Evolutionary conservation across 1,140 invertebrate genomes (phyloP), one percentile per base, ranked within the genome.

Genomic region (Akabosia matsudoensis): DNA sequence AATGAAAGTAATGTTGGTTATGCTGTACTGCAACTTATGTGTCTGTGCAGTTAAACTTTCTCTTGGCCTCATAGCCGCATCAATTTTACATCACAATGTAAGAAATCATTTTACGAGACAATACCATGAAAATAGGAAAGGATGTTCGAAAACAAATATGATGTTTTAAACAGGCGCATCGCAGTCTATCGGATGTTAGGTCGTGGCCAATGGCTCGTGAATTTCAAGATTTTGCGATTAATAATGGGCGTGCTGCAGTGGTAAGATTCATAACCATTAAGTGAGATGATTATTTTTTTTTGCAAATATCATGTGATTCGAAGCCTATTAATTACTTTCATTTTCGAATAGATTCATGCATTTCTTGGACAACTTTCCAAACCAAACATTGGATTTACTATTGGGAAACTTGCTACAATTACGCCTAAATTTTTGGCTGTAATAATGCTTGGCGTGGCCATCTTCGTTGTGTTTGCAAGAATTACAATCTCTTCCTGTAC

Each of bases 151-250:
- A n/a, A n/a, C n/a, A n/a, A n/a, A n/a, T n/a, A n/a, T n/a, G n/a
- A n/a, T n/a, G n/a, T n/a, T n/a, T n/a, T 13, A 22, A 16, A 30
- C 22, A 81, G 80, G 78, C 80, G 13, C 80, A 79, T 71, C 64
- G 74, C 34, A 61, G 71, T 33, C 52, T 78, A 2, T 33, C 73
- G 24, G 71, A 78, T 51, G 74, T 81, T 18, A 71, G 78, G 14
- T 78, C 78, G 13, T 81, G 80, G 80, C 80, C 80, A 64, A 81
- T 81, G 80, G 75, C 78, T 64, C 67, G 80, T 56, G 78, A 81
- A 56, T 76, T 76, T 74, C 71, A 81, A 22, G 78, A 81, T 28
- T 81, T 76, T 67, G 31, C 71, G 28, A 30, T 78, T 1, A 70
- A 79, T 56, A 74, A 81, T 72, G 77, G 77, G 26, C 73, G 77